Evolutionary conservation across 2,113 vertebrate genomes (phyloP), one percentile per base, ranked within the genome.

Genomic region (Barbus barbus): DNA sequence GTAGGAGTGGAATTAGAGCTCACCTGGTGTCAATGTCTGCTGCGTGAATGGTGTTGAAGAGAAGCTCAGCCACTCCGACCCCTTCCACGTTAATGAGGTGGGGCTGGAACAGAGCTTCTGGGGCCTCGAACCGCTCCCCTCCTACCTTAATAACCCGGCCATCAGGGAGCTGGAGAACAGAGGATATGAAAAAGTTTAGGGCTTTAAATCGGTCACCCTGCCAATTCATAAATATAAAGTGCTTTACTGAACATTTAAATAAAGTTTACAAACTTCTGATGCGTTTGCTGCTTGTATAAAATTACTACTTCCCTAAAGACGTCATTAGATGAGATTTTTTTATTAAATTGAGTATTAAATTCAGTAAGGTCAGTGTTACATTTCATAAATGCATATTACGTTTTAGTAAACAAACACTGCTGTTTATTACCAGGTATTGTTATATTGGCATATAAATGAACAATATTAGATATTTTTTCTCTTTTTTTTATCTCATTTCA

Each of bases 31-130:
- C 97, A 36, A 99, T 99, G 87, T 99, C 98, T 63, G 98, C 98
- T 0, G 98, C 98, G 80, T 99, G 97, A 90, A 99, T 99, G 93
- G 98, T 99, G 94, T 99, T 99, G 90, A 99, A 99, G 90, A 99
- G 96, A 88, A 99, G 91, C 83, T 99, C 98, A 9, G 98, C 98
- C 91, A 99, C 97, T 83, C 98, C 98, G 20, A 98, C 97, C 0
- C 98, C 97, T 90, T 99, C 98, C 1, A 99, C 98, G 1, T 99
- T 99, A 94, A 99, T 99, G 94, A 99, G 95, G 89, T 99, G 98
- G 88, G 98, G 98, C 93, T 99, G 98, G 93, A 99, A 99, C 78
- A 99, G 93, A 87, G 98, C 97, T 92, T 99, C 98, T 0, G 98
- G 97, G 73, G 98, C 98, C 93, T 99, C 98, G 72, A 99, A 99